Evolutionary conservation across 2,113 vertebrate species (phyloP).

Genomic region (Alces alces): DNA sequence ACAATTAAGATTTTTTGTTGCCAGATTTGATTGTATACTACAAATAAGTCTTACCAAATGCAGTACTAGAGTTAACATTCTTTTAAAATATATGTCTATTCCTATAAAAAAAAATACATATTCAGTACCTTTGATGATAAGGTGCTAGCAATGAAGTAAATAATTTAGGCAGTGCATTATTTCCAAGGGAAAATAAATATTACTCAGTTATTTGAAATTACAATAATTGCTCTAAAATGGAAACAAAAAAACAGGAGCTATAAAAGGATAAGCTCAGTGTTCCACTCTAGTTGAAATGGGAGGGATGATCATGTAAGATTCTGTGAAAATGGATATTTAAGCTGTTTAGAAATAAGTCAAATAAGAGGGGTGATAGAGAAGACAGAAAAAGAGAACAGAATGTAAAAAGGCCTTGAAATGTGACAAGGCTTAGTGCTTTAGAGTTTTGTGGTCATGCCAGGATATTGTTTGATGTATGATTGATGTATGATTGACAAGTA

Average conservation of each 20-base stretch:
- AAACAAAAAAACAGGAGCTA: background rate
- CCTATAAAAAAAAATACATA: background rate
- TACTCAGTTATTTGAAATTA: background rate
- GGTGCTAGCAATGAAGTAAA: background rate
- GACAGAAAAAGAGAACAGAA: background rate
- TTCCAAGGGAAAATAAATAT: background rate
- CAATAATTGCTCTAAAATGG: background rate
- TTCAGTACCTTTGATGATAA: background rate
- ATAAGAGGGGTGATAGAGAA: background rate
- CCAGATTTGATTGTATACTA: background rate
- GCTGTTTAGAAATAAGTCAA: background rate
- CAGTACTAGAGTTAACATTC: background rate
- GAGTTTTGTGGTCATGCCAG: background rate
- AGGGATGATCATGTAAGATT: background rate
- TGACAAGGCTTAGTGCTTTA: background rate
- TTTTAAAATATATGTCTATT: background rate
- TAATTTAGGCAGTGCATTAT: background rate
- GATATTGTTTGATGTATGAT: background rate
- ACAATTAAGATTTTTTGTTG: background rate
- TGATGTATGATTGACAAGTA: too few relatives aligned
- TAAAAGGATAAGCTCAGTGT: background rate
- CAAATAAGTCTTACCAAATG: background rate
- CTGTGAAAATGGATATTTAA: background rate
- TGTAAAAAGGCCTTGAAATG: background rate
- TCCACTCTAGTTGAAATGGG: background rate